Evolutionary conservation across 2,113 vertebrate genomes (phyloP).

Genomic region (Dicaeum eximium): DNA sequence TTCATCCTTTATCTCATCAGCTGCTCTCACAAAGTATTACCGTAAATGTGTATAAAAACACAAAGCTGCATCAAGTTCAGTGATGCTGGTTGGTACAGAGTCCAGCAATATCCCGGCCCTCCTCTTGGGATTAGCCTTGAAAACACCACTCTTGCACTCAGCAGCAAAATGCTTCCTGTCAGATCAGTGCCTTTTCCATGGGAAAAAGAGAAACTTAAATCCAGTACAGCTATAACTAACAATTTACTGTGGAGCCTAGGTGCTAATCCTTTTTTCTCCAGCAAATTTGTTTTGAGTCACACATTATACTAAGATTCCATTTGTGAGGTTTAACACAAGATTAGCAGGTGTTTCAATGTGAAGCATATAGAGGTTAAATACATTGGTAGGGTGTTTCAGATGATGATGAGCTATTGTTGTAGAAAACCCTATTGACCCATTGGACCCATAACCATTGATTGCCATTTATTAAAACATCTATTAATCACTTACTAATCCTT

Average conservation of each 20-base stretch:
- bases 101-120: neutral
- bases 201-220: slow-evolving; percentile 8
- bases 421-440: neutral
- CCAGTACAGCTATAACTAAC: neutral
- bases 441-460: neutral
- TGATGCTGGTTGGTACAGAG: neutral
- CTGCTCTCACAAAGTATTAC: neutral
- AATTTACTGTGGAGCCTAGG: slow-evolving; percentile 1
- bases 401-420: neutral
- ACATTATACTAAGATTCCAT: neutral
- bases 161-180: neutral
- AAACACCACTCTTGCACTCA: neutral
- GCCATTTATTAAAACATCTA: neutral
- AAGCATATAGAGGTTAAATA: neutral
- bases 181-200: neutral
- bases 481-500: slow-evolving; percentile 22
- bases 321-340: slow-evolving; percentile 36
- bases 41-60: neutral
- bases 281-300: slow-evolving; percentile 42
- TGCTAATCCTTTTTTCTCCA: slow-evolving; percentile 18
- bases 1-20: neutral
- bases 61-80: neutral
- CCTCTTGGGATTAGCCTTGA: neutral
- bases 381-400: neutral
- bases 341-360: slow-evolving; percentile 20